These are phyloP conservation scores for Drosophila pseudoobscura DNA, from an alignment of 1,140 invertebrate genomes.

Conservation along the genomic window DNA sequence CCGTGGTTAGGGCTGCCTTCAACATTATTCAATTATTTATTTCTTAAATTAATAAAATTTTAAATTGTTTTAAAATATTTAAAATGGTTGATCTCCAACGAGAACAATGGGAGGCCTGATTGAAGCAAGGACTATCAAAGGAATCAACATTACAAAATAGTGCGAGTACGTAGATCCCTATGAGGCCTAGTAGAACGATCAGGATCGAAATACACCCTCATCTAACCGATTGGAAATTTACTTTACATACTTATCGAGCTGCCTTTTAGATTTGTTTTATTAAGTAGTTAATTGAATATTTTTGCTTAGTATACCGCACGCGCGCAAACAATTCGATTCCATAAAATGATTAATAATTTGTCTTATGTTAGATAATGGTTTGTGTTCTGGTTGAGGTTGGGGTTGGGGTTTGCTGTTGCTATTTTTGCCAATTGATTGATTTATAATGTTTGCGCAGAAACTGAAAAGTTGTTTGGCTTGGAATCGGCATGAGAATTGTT, in stretches of 20 bases:
- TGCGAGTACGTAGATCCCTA: neutral
- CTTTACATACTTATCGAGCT: slow-evolving; percentile 7
- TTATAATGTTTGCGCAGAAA: slow-evolving; percentile 54
- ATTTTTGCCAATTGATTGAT: slow-evolving; percentile 33
- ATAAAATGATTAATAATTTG: slow-evolving; percentile 65
- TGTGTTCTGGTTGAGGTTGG: slow-evolving; percentile 25
- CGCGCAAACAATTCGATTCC: slow-evolving; percentile 55
- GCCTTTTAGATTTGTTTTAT: slow-evolving; percentile 49
- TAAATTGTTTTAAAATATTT: neutral
- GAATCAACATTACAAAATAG: too few species aligned
- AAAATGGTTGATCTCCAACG: too few species aligned
- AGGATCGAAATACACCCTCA: neutral
- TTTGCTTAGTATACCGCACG: slow-evolving; percentile 63
- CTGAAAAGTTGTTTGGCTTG: slow-evolving; percentile 41
- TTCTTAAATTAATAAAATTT: slow-evolving; percentile 10
- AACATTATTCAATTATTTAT: slow-evolving; percentile 39
- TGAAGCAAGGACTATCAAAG: too few species aligned
- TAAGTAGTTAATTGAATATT: slow-evolving; percentile 72
- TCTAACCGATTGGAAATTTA: neutral
- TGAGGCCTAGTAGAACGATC: too few species aligned
- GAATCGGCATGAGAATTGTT: slow-evolving; percentile 9
- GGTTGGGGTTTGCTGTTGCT: slow-evolving; percentile 31
- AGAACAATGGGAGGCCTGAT: too few species aligned
- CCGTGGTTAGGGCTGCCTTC: slow-evolving; percentile 38
- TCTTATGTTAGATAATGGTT: slow-evolving; percentile 62